Conservation (phyloP, 2,797 vertebrate genomes). For the Diplodus sargus region DNA sequence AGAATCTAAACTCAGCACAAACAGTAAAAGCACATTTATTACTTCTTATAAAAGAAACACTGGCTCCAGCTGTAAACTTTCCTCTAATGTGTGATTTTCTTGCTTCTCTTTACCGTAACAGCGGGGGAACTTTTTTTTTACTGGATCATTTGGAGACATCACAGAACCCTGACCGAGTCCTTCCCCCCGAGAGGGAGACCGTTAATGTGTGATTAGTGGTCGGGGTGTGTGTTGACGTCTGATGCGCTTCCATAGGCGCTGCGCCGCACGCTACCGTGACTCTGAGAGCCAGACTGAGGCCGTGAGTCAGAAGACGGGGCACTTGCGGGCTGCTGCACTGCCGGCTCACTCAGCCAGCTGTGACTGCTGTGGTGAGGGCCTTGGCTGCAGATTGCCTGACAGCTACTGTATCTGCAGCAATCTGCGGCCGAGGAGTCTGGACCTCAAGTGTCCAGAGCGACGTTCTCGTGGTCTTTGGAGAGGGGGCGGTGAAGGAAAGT, state of each 20-base stretch:
- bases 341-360: constrained; percentile 36
- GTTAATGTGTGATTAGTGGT: constrained; percentile 79
- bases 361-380: constrained; percentile 30
- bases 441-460: constrained; percentile 47
- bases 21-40: constrained; percentile 68
- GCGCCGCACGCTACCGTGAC: constrained; percentile 59
- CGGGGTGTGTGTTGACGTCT: constrained; percentile 61
- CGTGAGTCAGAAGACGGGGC: constrained; percentile 70
- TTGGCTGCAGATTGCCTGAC: constrained; percentile 35
- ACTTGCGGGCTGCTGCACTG: constrained; percentile 25
- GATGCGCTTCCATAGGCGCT: constrained; percentile 48
- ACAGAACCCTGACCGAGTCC: constrained; percentile 66
- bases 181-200: constrained; percentile 54
- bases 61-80: constrained; percentile 60
- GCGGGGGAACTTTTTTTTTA: constrained; percentile 61
- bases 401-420: constrained; percentile 40
- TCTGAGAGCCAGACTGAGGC: constrained; percentile 53
- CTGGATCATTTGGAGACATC: constrained; percentile 78
- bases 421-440: constrained; percentile 52
- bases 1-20: constrained; percentile 39
- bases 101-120: constrained; percentile 71
- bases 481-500: constrained; percentile 47
- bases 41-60: constrained; percentile 52
- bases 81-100: constrained; percentile 61
- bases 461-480: constrained; percentile 34